Evolutionary conservation across 2,113 vertebrate species (phyloP).

Genomic region (Probosciger aterrimus): DNA sequence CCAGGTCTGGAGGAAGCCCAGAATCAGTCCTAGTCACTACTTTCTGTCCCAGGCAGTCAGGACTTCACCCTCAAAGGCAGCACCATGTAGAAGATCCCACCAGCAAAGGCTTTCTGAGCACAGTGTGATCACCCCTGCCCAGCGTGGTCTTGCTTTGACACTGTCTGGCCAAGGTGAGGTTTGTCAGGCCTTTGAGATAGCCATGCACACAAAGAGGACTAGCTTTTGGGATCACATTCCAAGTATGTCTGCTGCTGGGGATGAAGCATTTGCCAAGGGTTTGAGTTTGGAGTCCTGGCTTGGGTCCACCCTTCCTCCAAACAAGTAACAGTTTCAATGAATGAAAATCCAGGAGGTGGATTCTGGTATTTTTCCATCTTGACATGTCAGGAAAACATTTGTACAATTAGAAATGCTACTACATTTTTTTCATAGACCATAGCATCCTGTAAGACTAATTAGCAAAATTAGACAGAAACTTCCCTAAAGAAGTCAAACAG

Average conservation of each 20-base stretch:
- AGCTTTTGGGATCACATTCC: neutral
- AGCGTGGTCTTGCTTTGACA: rapidly evolving
- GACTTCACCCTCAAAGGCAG: neutral
- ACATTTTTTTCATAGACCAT: neutral
- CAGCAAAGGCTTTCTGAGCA: neutral
- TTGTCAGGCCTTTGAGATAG: neutral
- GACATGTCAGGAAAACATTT: neutral
- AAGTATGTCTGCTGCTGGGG: neutral
- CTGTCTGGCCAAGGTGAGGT: neutral
- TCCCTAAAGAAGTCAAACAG: neutral
- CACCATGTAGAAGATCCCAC: neutral
- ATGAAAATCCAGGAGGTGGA: neutral
- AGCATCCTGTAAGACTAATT: neutral
- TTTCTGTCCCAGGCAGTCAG: neutral
- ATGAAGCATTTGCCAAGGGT: neutral
- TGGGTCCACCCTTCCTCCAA: neutral
- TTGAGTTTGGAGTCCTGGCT: neutral
- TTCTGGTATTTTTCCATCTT: neutral
- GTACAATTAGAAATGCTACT: neutral
- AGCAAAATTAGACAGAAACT: neutral
- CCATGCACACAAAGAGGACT: neutral
- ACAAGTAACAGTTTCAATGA: neutral
- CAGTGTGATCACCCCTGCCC: rapidly evolving
- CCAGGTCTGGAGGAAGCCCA: neutral
- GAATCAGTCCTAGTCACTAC: neutral